Percentiles rank a stretch among this genome's conserved stretches.
phyloP scores from a whole-genome alignment of 2,888 invertebrate genomes.

The Anthoptus insignis region DNA sequence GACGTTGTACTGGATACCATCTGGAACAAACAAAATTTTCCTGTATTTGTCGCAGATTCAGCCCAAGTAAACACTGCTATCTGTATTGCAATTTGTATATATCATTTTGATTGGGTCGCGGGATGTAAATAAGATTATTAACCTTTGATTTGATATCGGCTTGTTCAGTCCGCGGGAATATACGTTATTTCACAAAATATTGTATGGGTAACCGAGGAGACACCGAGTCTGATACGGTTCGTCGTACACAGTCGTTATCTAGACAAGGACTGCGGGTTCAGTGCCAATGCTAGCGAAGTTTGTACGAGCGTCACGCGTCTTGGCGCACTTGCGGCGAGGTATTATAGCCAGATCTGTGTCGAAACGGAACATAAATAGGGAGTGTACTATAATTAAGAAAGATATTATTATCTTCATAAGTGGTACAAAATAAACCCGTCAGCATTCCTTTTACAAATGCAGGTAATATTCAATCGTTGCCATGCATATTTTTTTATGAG shows the following conservation, averaged over 20 bases:
- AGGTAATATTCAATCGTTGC: neutral
- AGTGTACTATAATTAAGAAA: constrained; percentile 14
- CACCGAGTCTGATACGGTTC: constrained; percentile 52
- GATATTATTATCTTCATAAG: constrained; percentile 15
- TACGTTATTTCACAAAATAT: constrained; percentile 38
- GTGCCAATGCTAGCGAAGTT: constrained; percentile 81
- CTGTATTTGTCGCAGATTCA: neutral
- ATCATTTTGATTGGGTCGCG: constrained; percentile 10
- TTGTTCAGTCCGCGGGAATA: constrained; percentile 26
- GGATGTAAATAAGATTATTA: constrained; percentile 52
- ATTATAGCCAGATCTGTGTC: constrained; percentile 73
- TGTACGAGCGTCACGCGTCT: constrained; percentile 75
- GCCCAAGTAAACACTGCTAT: constrained; percentile 27
- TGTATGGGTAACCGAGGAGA: constrained; percentile 41
- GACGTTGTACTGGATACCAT: constrained; percentile 87
- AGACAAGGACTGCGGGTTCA: constrained; percentile 80
- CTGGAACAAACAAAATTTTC: constrained; percentile 43
- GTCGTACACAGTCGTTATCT: constrained; percentile 76
- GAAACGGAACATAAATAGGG: constrained; percentile 51
- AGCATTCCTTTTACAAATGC: constrained; percentile 4
- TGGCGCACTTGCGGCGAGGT: constrained; percentile 79
- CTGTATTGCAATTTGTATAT: constrained; percentile 11
- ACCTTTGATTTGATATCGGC: constrained; percentile 45
- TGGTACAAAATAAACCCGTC: constrained; percentile 8
- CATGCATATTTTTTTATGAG: neutral